phyloP scores from a whole-genome alignment of 2,113 vertebrate species.

The Takifugu flavidus region DNA sequence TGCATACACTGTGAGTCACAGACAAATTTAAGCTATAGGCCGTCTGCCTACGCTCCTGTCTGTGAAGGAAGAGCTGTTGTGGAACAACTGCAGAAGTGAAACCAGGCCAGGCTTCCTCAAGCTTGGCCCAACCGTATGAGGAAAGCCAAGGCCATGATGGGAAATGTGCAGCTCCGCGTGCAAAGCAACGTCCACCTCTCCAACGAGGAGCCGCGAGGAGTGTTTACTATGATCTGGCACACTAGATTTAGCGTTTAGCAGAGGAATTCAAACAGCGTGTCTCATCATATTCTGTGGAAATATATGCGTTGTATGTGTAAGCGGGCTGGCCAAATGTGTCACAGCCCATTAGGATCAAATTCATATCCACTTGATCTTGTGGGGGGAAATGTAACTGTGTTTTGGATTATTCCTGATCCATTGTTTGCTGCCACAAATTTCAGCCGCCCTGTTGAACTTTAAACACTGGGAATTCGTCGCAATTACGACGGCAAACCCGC shows the following conservation, averaged over 20 bases:
- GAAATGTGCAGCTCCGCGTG: constrained; percentile 32
- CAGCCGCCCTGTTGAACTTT: constrained; percentile 6
- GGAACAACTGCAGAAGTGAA: constrained; percentile 62
- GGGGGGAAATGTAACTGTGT: constrained; percentile 20
- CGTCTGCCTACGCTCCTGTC: constrained; percentile 25
- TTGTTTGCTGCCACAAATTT: constrained; percentile 29
- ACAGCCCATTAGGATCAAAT: constrained; percentile 40
- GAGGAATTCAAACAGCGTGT: constrained; percentile 34
- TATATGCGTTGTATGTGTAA: constrained; percentile 23
- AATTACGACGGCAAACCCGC: constrained; percentile 24
- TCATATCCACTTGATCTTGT: constrained; percentile 36
- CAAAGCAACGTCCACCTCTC: constrained; percentile 34
- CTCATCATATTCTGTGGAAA: constrained; percentile 26
- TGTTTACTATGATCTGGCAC: constrained; percentile 54
- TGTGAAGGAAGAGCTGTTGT: constrained; percentile 38
- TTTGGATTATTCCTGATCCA: constrained; percentile 36
- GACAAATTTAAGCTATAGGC: constrained; percentile 29
- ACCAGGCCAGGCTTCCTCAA: constrained; percentile 53
- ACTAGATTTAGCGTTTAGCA: constrained; percentile 7
- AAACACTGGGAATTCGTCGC: constrained; percentile 5
- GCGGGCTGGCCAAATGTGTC: constrained; percentile 44
- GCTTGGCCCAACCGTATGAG: constrained; percentile 35
- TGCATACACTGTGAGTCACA: constrained; percentile 22
- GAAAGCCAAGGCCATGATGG: constrained; percentile 29
- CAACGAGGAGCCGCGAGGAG: constrained; percentile 31